Percentiles rank a stretch among this genome's conserved stretches.
These are phyloP conservation scores for Cephus spinipes DNA, from an alignment of 2,888 invertebrate genomes.

Conservation along the genomic window DNA sequence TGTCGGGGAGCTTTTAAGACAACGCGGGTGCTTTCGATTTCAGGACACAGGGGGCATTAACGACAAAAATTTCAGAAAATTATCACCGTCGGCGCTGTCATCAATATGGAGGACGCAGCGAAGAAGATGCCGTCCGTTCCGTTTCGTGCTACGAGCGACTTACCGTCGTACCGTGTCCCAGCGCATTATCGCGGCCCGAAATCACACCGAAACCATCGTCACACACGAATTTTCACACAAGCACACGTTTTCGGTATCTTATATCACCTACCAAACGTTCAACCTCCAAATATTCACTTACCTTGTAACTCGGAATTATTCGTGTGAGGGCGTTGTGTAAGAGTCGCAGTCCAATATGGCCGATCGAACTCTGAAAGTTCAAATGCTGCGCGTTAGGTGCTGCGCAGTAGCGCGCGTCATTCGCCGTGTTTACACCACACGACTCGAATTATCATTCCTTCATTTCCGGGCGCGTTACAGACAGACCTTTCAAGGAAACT, in stretches of 20 bases:
- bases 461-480: conserved; percentile 28
- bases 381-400: conserved; percentile 55
- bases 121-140: conserved; percentile 43
- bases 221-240: conserved; percentile 26
- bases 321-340: conserved; percentile 73
- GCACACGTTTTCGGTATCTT: conserved; percentile 2
- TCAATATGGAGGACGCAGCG: conserved; percentile 70
- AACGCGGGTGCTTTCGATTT: conserved; percentile 64
- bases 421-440: conserved; percentile 45
- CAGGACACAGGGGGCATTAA: conserved; percentile 75
- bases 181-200: conserved; percentile 26
- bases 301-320: conserved; percentile 68
- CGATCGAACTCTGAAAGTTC: conserved; percentile 54
- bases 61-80: conserved; percentile 76
- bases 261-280: conserved; percentile 9
- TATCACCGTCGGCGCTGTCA: conserved; percentile 78
- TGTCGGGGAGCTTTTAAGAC: conserved; percentile 62
- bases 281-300: conserved; percentile 49
- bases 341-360: conserved; percentile 66
- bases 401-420: conserved; percentile 45
- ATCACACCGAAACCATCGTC: conserved; percentile 17
- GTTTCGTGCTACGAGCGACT: conserved; percentile 35
- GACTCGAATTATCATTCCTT: conserved; percentile 21
- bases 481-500: not conserved
- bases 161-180: conserved; percentile 18